These are phyloP conservation scores for Nomada goodeniana DNA, from an alignment of 2,888 invertebrate genomes.

Conservation along the genomic window DNA sequence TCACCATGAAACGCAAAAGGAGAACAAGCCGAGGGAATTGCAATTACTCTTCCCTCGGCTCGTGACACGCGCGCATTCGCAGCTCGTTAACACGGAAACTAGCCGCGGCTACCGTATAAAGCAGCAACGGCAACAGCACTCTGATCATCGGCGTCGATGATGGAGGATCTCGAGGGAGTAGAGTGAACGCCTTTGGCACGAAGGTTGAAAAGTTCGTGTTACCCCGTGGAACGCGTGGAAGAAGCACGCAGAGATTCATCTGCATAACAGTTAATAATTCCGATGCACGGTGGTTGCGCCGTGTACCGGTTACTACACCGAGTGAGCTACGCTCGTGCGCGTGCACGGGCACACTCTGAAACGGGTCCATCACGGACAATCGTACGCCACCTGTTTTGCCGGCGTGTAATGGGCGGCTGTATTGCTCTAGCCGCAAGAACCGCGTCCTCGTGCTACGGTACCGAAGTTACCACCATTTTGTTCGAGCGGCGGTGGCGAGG, in stretches of 20 bases:
- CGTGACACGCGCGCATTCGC: constrained; percentile 38
- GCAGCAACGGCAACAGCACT: constrained; percentile 9
- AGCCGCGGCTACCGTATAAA: constrained; percentile 26
- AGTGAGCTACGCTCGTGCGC: neutral
- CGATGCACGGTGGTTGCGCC: constrained; percentile 40
- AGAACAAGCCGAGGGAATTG: neutral
- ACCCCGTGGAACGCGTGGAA: constrained; percentile 7
- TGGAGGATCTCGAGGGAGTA: constrained; percentile 14
- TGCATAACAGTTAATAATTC: constrained; percentile 62
- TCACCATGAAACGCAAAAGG: neutral
- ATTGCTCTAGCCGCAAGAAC: constrained; percentile 33
- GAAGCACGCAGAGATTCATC: constrained; percentile 46
- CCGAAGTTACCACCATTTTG: neutral
- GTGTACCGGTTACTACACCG: constrained; percentile 41
- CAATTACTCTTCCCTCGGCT: constrained; percentile 11
- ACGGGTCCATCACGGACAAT: constrained; percentile 45
- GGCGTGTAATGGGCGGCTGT: constrained; percentile 32
- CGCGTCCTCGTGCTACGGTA: constrained; percentile 3
- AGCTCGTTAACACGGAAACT: constrained; percentile 45
- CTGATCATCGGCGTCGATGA: constrained; percentile 43
- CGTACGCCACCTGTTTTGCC: constrained; percentile 50
- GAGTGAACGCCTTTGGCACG: constrained; percentile 28
- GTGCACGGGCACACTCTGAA: constrained; percentile 6
- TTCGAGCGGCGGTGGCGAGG: neutral
- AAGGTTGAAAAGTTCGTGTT: constrained; percentile 33